Percentiles rank a stretch among this genome's conserved stretches.
phyloP scores from a whole-genome alignment of 2,113 vertebrate genomes.

The Scomber japonicus region DNA sequence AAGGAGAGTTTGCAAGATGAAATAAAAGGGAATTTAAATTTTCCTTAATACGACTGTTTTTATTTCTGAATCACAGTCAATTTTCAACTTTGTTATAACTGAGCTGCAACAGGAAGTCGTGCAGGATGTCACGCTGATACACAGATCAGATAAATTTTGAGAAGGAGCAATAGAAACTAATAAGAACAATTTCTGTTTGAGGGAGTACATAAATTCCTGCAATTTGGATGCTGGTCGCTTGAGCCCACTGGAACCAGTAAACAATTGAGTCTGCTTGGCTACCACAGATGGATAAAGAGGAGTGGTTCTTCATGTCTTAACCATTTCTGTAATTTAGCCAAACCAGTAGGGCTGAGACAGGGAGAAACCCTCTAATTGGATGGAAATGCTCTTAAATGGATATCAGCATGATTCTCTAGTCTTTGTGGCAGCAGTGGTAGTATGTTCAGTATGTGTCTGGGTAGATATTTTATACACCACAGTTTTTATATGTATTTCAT shows the following conservation, averaged over 20 bases:
- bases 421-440: not conserved
- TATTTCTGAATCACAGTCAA: not conserved
- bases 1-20: constrained; percentile 25
- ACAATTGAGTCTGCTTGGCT: constrained; percentile 27
- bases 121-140: constrained; percentile 11
- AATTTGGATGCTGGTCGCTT: constrained; percentile 36
- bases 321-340: constrained; percentile 59
- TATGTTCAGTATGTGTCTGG: not conserved
- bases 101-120: not conserved
- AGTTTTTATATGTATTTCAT: not conserved
- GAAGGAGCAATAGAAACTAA: constrained; percentile 27
- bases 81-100: constrained; percentile 20
- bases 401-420: constrained; percentile 14
- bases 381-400: constrained; percentile 45
- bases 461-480: not conserved
- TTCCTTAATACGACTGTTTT: not conserved
- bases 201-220: constrained; percentile 16
- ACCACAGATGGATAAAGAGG: constrained; percentile 48
- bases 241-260: constrained; percentile 50
- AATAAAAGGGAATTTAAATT: constrained; percentile 51
- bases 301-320: constrained; percentile 55
- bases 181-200: constrained; percentile 36
- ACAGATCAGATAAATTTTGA: constrained; percentile 20
- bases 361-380: constrained; percentile 44
- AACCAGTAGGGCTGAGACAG: constrained; percentile 35